A percentile compares a stretch with the other conserved stretches of the same genome.
These are phyloP conservation scores for Peromyscus leucopus DNA, from an alignment of 2,113 vertebrate genomes.

Conservation along the genomic window DNA sequence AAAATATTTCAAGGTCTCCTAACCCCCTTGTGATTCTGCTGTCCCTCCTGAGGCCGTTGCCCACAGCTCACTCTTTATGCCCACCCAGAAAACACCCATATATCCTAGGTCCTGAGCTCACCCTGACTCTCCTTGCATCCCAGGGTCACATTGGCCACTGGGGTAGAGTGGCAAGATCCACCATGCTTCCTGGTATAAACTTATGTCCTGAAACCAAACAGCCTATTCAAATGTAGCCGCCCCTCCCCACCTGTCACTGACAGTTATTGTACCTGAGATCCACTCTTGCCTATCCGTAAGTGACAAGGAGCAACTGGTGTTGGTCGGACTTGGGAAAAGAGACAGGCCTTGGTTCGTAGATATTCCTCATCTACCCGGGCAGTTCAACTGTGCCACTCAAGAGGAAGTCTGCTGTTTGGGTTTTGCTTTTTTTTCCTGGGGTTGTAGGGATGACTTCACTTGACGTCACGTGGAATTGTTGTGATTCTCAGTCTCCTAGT, in stretches of 20 bases:
- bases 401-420: neutral
- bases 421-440: neutral
- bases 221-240: neutral
- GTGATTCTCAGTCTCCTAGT: neutral
- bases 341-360: rapidly evolving
- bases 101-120: neutral
- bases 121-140: rapidly evolving
- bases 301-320: neutral
- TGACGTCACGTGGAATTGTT: neutral
- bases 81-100: neutral
- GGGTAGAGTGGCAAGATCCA: neutral
- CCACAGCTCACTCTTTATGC: neutral
- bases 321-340: neutral
- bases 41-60: neutral
- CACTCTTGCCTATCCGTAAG: rapidly evolving
- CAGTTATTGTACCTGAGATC: too few relatives aligned
- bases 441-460: neutral
- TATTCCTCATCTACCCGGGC: neutral
- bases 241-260: neutral
- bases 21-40: neutral
- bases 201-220: neutral
- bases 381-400: too few relatives aligned
- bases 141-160: neutral
- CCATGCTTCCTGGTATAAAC: neutral
- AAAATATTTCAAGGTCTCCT: neutral